Evolutionary conservation across 2,888 invertebrate genomes (phyloP).

Genomic region (Euplagia quadripunctaria): DNA sequence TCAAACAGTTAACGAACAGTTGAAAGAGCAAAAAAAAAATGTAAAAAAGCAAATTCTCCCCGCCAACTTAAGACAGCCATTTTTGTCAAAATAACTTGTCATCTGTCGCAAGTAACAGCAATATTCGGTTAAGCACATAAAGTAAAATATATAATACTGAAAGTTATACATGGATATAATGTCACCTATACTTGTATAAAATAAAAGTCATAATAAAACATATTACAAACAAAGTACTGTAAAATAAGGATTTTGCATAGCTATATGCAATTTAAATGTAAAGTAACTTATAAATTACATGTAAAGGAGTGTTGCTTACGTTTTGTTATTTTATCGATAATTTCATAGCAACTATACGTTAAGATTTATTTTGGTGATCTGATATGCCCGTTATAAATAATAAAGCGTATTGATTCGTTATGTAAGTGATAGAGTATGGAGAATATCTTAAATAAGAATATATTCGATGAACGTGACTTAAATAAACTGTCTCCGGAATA

Average conservation of each 20-base stretch:
- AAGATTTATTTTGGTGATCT: not conserved
- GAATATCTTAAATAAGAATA: conserved; percentile 69
- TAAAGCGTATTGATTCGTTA: conserved; percentile 23
- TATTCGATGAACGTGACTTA: conserved; percentile 65
- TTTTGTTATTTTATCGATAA: conserved; percentile 50
- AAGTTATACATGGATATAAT: too few species aligned
- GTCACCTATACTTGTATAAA: too few species aligned
- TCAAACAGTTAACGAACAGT: too few species aligned
- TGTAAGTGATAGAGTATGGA: conserved; percentile 61
- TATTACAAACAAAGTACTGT: too few species aligned
- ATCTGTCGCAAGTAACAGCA: too few species aligned
- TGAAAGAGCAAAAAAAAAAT: too few species aligned
- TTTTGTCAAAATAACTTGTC: too few species aligned
- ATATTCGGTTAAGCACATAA: too few species aligned
- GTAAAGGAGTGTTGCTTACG: conserved; percentile 15
- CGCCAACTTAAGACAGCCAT: too few species aligned
- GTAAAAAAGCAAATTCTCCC: too few species aligned
- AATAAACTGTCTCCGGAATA: conserved; percentile 70
- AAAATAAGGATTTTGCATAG: not conserved
- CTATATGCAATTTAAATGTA: not conserved
- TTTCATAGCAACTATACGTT: conserved; percentile 36
- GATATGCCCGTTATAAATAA: conserved; percentile 12
- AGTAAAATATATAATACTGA: too few species aligned
- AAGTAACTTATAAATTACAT: not conserved
- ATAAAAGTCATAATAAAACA: too few species aligned